These are phyloP conservation scores for Cuniculus paca DNA, from an alignment of 2,797 vertebrate species.

Conservation along the genomic window DNA sequence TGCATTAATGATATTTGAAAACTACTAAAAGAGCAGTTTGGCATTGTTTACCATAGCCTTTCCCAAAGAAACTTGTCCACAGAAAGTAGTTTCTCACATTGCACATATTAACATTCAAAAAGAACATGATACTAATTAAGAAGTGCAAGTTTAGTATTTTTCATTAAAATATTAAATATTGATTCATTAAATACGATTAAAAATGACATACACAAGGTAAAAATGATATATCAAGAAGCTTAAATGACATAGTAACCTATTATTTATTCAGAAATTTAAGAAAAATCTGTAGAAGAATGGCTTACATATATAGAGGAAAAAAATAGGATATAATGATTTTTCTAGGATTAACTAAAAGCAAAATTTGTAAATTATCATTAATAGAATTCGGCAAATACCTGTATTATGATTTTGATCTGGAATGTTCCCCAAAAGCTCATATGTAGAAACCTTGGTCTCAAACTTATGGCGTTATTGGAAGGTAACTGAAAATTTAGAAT, in stretches of 20 bases:
- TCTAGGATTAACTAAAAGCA: neutral
- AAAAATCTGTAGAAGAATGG: neutral
- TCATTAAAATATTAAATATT: neutral
- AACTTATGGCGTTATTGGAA: neutral
- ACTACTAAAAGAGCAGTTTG: neutral
- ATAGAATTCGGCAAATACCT: neutral
- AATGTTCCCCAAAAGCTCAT: neutral
- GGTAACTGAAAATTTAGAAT: neutral
- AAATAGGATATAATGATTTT: neutral
- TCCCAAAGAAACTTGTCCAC: neutral
- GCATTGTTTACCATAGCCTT: neutral
- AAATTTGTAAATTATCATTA: neutral
- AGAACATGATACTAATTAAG: neutral
- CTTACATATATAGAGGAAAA: neutral
- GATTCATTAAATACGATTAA: neutral
- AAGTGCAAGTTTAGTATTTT: neutral
- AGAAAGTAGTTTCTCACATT: neutral
- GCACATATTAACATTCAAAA: neutral
- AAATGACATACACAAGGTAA: neutral
- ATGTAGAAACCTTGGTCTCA: neutral
- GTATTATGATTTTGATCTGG: neutral
- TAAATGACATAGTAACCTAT: neutral
- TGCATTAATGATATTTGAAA: neutral
- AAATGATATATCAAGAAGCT: neutral
- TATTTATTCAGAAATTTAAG: neutral